Percentiles rank a stretch among this genome's conserved stretches.
phyloP scores from a whole-genome alignment of 2,113 vertebrate species.

The Spermophilus dauricus region DNA sequence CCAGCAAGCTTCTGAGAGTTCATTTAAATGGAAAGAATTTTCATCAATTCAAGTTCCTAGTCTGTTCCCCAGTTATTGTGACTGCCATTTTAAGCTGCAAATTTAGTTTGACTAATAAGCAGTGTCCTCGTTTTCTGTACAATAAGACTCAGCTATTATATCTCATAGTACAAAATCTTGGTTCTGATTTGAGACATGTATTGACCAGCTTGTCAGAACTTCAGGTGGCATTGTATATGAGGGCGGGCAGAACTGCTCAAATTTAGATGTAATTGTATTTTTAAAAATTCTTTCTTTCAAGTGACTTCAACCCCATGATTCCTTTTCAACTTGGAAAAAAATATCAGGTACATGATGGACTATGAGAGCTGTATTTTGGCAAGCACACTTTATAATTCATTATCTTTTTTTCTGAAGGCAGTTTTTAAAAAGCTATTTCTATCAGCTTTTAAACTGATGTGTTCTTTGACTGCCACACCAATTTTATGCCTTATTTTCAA shows the following conservation, averaged over 20 bases:
- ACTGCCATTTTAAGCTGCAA: constrained; percentile 42
- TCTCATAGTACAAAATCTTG: constrained; percentile 22
- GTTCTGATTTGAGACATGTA: constrained; percentile 23
- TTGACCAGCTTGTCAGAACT: constrained; percentile 21
- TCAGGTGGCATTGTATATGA: background rate
- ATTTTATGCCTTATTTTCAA: constrained; percentile 52
- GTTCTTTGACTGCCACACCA: constrained; percentile 34
- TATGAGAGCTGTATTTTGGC: constrained; percentile 54
- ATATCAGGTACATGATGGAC: background rate
- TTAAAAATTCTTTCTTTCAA: constrained; percentile 59
- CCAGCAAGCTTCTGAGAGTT: background rate
- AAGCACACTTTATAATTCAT: constrained; percentile 50
- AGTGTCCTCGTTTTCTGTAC: constrained; percentile 23
- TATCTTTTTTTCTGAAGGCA: constrained; percentile 15
- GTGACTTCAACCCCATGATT: constrained; percentile 50
- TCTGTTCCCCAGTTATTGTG: background rate
- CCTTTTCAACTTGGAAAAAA: constrained; percentile 58
- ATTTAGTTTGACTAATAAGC: background rate
- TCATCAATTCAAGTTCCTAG: background rate
- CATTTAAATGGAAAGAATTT: constrained; percentile 56
- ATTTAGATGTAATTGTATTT: constrained; percentile 39
- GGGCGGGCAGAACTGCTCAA: background rate
- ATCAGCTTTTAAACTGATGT: constrained; percentile 14
- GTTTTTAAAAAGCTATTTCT: constrained; percentile 63
- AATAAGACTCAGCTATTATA: background rate